A percentile compares a stretch with the other conserved stretches of the same genome.
Conservation (phyloP, 1,140 invertebrate species). For the Papilio dardanus region DNA sequence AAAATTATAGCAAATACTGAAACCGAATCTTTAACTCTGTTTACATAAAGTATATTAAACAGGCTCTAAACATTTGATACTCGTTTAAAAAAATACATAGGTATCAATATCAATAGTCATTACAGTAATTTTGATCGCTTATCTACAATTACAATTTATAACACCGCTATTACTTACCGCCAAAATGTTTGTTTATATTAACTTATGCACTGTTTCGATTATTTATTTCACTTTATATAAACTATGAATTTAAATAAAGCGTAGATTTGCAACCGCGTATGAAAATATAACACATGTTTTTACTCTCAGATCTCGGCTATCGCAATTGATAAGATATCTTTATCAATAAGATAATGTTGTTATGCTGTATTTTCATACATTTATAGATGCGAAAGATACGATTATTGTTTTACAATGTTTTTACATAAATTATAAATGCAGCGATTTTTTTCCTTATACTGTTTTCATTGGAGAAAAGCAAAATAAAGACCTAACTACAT, state of each 20-base stretch:
- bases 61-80: background rate
- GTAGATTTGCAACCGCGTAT: conserved; percentile 25
- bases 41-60: too few species aligned
- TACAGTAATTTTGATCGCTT: too few species aligned
- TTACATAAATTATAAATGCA: background rate
- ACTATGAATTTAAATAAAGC: conserved; percentile 16
- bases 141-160: background rate
- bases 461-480: too few species aligned
- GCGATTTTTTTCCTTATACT: too few species aligned
- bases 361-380: conserved; percentile 35
- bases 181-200: background rate
- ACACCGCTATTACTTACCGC: background rate
- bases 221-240: background rate
- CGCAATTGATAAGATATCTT: conserved; percentile 54
- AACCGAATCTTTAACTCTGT: too few species aligned
- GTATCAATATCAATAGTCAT: background rate
- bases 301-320: conserved; percentile 48
- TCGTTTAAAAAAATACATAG: background rate
- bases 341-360: conserved; percentile 45
- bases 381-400: background rate
- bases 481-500: too few species aligned
- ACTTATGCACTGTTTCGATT: background rate
- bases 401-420: conserved; percentile 26
- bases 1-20: too few species aligned
- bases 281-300: conserved; percentile 50